Conservation (phyloP, 2,888 invertebrate species). For the Megamerina dolium region DNA sequence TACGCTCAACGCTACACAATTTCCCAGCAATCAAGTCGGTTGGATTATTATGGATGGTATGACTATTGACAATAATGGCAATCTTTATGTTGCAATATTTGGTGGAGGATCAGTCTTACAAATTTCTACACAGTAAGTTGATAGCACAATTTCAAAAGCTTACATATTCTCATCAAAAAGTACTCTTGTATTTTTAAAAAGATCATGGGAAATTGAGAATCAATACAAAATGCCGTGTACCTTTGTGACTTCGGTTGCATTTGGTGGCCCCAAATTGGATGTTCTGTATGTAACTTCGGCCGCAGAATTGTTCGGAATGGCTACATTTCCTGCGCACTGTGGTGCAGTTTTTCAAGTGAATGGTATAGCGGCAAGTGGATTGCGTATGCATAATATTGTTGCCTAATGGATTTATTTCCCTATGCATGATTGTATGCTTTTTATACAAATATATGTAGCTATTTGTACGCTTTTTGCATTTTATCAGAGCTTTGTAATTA, state of each 20-base stretch:
- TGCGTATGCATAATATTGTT: no score
- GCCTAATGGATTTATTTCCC: no score
- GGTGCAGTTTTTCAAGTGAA: constrained; percentile 58
- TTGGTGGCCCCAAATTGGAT: constrained; percentile 62
- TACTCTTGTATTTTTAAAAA: no score
- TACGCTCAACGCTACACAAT: constrained; percentile 44
- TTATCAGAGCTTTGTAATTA: no score
- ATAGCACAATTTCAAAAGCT: not conserved
- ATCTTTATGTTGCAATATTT: constrained; percentile 71
- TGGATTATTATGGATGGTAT: constrained; percentile 62
- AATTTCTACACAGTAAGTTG: constrained; percentile 43
- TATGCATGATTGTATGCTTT: no score
- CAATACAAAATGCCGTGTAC: constrained; percentile 53
- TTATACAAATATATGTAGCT: no score
- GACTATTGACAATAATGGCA: constrained; percentile 71
- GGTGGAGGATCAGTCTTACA: constrained; percentile 56
- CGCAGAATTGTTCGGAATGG: constrained; percentile 27
- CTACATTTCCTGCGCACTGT: constrained; percentile 39
- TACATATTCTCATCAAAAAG: not conserved
- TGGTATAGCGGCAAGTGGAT: constrained; percentile 55
- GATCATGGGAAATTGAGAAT: not conserved
- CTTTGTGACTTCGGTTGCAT: constrained; percentile 64
- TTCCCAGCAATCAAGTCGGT: constrained; percentile 26
- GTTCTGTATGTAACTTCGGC: constrained; percentile 66
- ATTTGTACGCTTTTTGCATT: no score